Percentiles rank a stretch among this genome's conserved stretches.
Evolutionary conservation across 2,113 vertebrate species (phyloP).

Genomic region (Phrynosoma platyrhinos): DNA sequence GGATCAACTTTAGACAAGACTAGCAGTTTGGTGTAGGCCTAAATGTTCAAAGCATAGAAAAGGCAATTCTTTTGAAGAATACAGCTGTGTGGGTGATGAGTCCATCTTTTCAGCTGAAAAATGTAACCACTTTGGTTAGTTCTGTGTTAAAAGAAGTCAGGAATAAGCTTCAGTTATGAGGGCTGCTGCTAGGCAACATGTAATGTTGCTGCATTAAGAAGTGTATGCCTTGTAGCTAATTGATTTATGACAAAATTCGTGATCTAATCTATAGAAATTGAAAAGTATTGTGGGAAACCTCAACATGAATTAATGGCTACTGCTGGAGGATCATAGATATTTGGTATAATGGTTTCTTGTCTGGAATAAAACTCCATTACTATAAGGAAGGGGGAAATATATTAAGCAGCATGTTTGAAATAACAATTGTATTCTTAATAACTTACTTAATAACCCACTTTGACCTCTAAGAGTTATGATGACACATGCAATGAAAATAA

Average conservation of each 20-base stretch:
- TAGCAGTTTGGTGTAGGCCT: accelerated
- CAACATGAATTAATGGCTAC: constrained; percentile 10
- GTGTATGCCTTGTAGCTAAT: constrained; percentile 60
- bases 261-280: constrained; percentile 45
- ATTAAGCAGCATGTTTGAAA: neutral
- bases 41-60: neutral
- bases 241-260: constrained; percentile 65
- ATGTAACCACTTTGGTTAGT: constrained; percentile 16
- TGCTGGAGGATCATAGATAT: neutral
- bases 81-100: neutral
- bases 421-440: too few species aligned
- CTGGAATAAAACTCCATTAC: neutral
- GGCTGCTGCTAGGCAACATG: constrained; percentile 77
- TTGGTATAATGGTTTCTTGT: neutral
- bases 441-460: neutral
- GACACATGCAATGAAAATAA: neutral
- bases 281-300: constrained; percentile 51
- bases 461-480: neutral
- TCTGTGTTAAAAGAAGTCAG: constrained; percentile 67
- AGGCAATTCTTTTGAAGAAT: neutral
- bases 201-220: constrained; percentile 62
- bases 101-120: neutral
- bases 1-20: too few species aligned
- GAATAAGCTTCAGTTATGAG: constrained; percentile 39
- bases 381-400: too few species aligned